Conservation (phyloP, 1,140 invertebrate species). For the Drosophila lowei region DNA sequence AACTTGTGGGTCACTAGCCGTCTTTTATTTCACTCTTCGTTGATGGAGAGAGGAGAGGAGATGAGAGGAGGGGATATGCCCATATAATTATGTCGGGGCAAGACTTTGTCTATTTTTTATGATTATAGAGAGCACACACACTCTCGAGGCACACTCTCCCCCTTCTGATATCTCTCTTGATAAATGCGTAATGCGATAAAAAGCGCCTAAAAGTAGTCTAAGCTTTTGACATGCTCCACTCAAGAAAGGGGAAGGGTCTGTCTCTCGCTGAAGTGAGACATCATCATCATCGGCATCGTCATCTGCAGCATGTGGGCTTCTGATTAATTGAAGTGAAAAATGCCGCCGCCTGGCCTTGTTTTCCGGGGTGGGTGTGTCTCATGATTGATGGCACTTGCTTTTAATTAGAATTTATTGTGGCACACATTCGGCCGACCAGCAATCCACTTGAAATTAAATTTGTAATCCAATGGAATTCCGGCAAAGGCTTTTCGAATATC, state of each 20-base stretch:
- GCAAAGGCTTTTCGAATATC: conserved; percentile 1
- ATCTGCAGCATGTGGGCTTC: conserved; percentile 7
- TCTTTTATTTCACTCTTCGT: conserved; percentile 29
- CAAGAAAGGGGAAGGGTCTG: background rate
- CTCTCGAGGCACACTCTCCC: conserved; percentile 9
- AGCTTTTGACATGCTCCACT: conserved; percentile 50
- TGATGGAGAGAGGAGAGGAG: conserved; percentile 15
- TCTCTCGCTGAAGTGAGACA: conserved; percentile 38
- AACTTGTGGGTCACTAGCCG: conserved; percentile 58
- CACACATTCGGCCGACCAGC: conserved; percentile 22
- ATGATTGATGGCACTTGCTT: conserved; percentile 30
- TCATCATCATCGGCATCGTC: conserved; percentile 35
- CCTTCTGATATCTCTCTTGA: conserved; percentile 9
- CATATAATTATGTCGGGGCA: conserved; percentile 53
- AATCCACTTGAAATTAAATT: conserved; percentile 56
- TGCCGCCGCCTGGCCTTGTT: conserved; percentile 26
- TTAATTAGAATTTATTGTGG: conserved; percentile 71
- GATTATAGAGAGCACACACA: conserved; percentile 23
- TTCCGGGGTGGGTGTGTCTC: background rate
- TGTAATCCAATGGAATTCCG: conserved; percentile 13
- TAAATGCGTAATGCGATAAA: conserved; percentile 59
- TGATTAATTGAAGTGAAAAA: conserved; percentile 75
- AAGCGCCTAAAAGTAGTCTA: conserved; percentile 58
- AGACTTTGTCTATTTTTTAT: conserved; percentile 47
- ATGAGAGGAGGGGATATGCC: conserved; percentile 2